phyloP scores from a whole-genome alignment of 1,140 invertebrate species.

The Helicorthomorpha holstii region DNA sequence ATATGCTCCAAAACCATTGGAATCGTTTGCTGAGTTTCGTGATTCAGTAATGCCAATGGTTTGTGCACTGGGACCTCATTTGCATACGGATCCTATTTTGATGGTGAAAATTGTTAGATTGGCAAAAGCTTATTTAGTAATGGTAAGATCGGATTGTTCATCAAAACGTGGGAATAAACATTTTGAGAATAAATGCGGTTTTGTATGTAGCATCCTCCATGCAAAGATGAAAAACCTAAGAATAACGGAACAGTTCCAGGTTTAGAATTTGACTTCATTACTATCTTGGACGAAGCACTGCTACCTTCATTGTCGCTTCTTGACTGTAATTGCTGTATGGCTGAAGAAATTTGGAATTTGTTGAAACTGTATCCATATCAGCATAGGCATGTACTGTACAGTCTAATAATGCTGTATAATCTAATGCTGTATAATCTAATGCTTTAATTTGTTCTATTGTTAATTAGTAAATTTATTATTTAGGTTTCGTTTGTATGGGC shows the following conservation, averaged over 20 bases:
- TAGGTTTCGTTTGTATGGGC: slow-evolving; percentile 74
- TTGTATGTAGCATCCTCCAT: too few relatives aligned
- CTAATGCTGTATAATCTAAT: not conserved
- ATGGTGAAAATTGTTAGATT: slow-evolving; percentile 68
- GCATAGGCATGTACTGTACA: slow-evolving; percentile 40
- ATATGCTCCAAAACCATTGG: slow-evolving; percentile 38
- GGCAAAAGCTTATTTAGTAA: slow-evolving; percentile 29
- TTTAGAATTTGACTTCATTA: slow-evolving; percentile 61
- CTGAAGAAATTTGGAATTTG: slow-evolving; percentile 88
- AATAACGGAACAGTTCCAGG: too few relatives aligned
- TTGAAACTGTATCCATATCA: slow-evolving; percentile 86
- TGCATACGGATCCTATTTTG: slow-evolving; percentile 70
- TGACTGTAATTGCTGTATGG: slow-evolving; percentile 85
- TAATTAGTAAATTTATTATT: slow-evolving; percentile 8
- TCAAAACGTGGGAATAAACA: too few relatives aligned
- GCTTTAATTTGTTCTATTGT: slow-evolving; percentile 1
- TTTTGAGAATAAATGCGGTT: too few relatives aligned
- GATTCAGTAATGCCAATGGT: slow-evolving; percentile 73
- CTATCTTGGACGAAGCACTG: slow-evolving; percentile 67
- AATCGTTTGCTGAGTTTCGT: slow-evolving; percentile 50
- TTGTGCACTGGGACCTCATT: slow-evolving; percentile 63
- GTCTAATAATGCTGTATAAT: too few relatives aligned
- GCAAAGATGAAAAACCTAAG: too few relatives aligned
- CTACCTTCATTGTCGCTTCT: slow-evolving; percentile 78
- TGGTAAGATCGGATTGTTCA: too few relatives aligned